A percentile compares a stretch with the other conserved stretches of the same genome.
Conservation (phyloP, 2,113 vertebrate species). For the Campylomormyrus tamandua region DNA sequence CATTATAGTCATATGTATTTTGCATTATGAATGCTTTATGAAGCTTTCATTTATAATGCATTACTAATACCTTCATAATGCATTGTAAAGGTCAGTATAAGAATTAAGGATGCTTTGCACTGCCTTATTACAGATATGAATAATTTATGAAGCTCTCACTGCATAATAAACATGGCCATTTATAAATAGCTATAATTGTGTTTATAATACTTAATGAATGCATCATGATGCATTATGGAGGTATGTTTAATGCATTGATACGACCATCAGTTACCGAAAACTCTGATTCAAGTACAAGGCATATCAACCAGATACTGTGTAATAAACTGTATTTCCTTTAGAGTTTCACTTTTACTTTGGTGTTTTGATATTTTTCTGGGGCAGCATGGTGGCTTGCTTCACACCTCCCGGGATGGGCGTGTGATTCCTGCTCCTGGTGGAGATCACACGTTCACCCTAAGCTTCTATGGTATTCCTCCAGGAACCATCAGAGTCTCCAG, state of each 20-base stretch:
- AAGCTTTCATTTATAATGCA: no score
- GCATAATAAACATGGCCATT: not conserved
- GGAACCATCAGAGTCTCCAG: not conserved
- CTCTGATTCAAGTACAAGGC: not conserved
- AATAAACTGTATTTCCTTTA: not conserved
- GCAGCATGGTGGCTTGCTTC: not conserved
- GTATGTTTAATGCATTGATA: not conserved
- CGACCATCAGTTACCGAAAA: not conserved
- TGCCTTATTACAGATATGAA: not conserved
- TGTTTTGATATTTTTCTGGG: not conserved
- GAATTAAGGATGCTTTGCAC: not conserved
- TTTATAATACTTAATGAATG: not conserved
- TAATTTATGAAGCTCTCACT: not conserved
- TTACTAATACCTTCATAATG: no score
- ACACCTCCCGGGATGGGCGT: not conserved
- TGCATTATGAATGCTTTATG: no score
- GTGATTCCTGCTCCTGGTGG: not conserved
- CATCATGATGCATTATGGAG: not conserved
- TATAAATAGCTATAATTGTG: not conserved
- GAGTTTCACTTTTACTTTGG: not conserved
- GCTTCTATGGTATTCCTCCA: not conserved
- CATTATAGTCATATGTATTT: no score
- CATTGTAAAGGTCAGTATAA: not conserved
- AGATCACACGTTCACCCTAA: not conserved
- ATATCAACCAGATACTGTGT: not conserved